Percentiles rank a stretch among this genome's conserved stretches.
Evolutionary conservation across 2,888 invertebrate species (phyloP).

Genomic region (Mythimna loreyi): DNA sequence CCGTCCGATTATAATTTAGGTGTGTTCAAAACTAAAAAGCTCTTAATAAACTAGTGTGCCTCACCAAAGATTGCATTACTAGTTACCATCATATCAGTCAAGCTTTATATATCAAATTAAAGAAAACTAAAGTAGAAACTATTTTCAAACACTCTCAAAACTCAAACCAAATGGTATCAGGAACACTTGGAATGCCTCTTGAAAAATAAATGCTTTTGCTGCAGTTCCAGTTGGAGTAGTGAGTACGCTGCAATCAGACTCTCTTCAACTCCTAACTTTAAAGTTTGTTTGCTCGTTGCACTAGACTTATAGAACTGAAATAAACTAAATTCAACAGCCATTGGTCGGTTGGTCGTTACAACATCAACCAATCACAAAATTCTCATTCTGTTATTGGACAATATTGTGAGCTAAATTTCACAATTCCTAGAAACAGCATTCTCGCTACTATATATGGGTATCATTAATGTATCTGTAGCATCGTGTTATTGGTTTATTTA

Average conservation of each 20-base stretch:
- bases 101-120: too few species aligned
- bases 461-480: not conserved
- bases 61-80: too few species aligned
- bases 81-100: too few species aligned
- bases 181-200: not conserved
- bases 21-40: too few species aligned
- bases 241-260: constrained; percentile 19
- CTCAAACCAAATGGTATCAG: not conserved
- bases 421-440: not conserved
- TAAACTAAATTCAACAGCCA: constrained; percentile 12
- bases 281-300: constrained; percentile 26
- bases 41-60: too few species aligned
- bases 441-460: not conserved
- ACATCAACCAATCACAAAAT: constrained; percentile 22
- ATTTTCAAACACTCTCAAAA: not conserved
- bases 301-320: not conserved
- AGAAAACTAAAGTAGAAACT: not conserved
- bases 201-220: constrained; percentile 14
- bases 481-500: constrained; percentile 7
- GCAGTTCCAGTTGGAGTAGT: constrained; percentile 1
- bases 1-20: too few species aligned
- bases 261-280: constrained; percentile 17
- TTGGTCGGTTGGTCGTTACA: constrained; percentile 15
- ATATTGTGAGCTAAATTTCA: constrained; percentile 1
- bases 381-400: constrained; percentile 21